phyloP scores from a whole-genome alignment of 2,113 vertebrate species.

The Pseudolaguvia tuberculata region DNA sequence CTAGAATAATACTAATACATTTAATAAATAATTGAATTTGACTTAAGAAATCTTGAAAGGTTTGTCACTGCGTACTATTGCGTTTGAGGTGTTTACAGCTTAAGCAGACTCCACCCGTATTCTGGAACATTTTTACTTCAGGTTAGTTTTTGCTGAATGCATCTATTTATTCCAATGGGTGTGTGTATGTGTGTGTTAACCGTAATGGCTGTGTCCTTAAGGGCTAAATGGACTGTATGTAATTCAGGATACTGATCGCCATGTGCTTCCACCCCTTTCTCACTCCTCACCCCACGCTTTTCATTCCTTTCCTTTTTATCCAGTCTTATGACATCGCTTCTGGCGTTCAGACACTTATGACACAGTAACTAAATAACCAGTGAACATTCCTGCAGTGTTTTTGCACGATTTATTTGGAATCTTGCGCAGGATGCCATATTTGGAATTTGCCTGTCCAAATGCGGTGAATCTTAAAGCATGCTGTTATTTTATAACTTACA shows the following conservation, averaged over 20 bases:
- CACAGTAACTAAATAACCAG: background rate
- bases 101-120: constrained; percentile 6
- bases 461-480: background rate
- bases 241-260: constrained; percentile 58
- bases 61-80: background rate
- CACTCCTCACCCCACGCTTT: constrained; percentile 1
- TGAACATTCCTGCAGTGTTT: background rate
- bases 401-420: background rate
- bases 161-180: constrained; percentile 46
- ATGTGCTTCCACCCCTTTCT: background rate
- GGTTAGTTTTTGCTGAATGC: constrained; percentile 21
- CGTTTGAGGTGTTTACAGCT: background rate
- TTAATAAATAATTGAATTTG: too few relatives aligned
- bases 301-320: constrained; percentile 42
- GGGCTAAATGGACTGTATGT: constrained; percentile 62
- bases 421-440: background rate
- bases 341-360: background rate
- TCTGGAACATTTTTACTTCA: constrained; percentile 10
- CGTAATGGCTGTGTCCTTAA: constrained; percentile 58
- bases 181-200: constrained; percentile 14
- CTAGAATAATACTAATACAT: too few relatives aligned
- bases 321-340: constrained; percentile 30
- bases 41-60: background rate
- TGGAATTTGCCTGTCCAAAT: background rate
- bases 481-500: too few relatives aligned